Base-by-base conservation (phyloP, 2,113 vertebrate genomes). In the Equus quagga region DNA sequence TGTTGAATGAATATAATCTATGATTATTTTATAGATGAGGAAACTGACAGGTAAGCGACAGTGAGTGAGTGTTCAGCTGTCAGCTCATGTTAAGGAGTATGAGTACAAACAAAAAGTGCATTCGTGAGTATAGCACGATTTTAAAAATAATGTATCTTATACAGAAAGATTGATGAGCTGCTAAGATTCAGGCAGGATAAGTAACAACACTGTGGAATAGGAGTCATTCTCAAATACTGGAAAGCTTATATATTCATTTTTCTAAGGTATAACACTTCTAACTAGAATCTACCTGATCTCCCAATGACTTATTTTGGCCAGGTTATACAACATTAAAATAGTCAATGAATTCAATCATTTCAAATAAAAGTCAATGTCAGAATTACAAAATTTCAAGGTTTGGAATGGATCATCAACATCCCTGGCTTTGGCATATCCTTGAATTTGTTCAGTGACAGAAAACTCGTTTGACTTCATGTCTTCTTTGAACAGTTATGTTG, bases 401-500 rank as follows among this genome's bases (percentile, higher is more conserved):
- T 97, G 76, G 6, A 96, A 87, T 7, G 36, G 14, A 90, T 94
- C 49, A 82, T 89, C 72, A 92, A 86, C 54, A 70, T 80, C 44
- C 5, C 15, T 78, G 62, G 58, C 44, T 72, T 65, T 89, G 51
- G 82, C 24, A 56, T 81, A 75, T 23, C 41, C 56, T 79, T 62
- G 14, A 93, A 81, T 84, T 88, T 94, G 33, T 70, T 72, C 69
- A 92, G 64, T 65, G 49, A 94, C 21, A 96, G 58, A 91, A 97
- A 93, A 84, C 8, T 91, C 49, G 85, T 87, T 97, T 54, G 36
- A 91, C 18, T 44, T 72, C 46, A 70, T 81, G 51, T 76, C 76
- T 69, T 82, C 49, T 83, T 78, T 88, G 54, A 89, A 92, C n/a
- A 96, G 18, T 75, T 94, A 64, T 10, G 18, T 82, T 90, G 56